Evolutionary conservation across 2,888 invertebrate genomes (phyloP), one percentile per base, ranked within the genome.

Genomic region (Osedax frankpressi): DNA sequence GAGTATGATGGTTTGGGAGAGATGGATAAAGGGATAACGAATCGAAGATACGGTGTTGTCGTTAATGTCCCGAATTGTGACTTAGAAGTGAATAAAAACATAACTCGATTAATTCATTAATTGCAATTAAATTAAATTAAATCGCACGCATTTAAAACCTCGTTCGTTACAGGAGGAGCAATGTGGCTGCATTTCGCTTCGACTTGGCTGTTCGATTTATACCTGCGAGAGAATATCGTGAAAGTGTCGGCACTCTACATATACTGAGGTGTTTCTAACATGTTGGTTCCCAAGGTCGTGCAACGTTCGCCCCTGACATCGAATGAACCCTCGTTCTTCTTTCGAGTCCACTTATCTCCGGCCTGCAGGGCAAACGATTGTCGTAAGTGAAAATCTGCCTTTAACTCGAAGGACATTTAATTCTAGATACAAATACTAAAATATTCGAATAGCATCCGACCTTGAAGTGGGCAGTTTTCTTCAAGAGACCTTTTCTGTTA

Each of bases 261-360:
- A 44, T 44, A 19, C 19, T 11, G 6, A 44, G 44, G 44, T 44
- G 44, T 44, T 70, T 73, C 75, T 75, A 78, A 86, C 84, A 86
- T 85, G 79, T 86, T 86, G 30, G 80, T 80, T 28, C 86, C 85
- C 62, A 86, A 80, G 68, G 79, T 81, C 1, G 82, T 84, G n/a
- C 81, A 80, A 28, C 86, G 78, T 76, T 83, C 81, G 2, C 84
- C 83, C 30, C 75, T 79, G 67, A 80, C 74, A 28, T 81, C 83
- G 76, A 77, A 79, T 26, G 83, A 82, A 1, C 83, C 83, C 73
- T 81, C 80, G 63, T 78, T 79, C 25, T 71, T 29, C 3, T 78
- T 70, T 6, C 67, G 60, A n/a, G 74, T 74, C 67, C 80, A 82
- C 69, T 75, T 78, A 2, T 79, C 80, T 3, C 80, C 80, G n/a